Percentiles rank a stretch among this genome's conserved stretches.
Conservation (phyloP, 2,888 invertebrate genomes). For the Ectobius pallidus region DNA sequence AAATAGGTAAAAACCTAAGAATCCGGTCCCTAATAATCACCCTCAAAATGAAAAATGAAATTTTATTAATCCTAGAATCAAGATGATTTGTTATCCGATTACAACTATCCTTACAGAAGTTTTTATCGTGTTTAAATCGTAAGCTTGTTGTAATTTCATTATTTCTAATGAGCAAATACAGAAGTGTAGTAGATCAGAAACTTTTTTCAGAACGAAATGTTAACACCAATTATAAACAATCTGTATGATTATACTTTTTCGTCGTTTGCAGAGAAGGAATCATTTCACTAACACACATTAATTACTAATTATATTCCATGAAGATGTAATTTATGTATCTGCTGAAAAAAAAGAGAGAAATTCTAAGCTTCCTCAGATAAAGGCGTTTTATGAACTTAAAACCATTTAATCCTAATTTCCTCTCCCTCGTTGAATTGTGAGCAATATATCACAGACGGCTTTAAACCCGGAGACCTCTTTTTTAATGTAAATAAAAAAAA, state of each 20-base stretch:
- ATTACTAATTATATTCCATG: background rate
- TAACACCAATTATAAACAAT: too few relatives aligned
- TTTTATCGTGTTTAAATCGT: too few relatives aligned
- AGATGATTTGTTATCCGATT: too few relatives aligned
- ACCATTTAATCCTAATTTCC: slow-evolving; percentile 31
- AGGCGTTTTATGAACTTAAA: slow-evolving; percentile 24
- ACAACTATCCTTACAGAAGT: too few relatives aligned
- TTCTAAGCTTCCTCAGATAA: slow-evolving; percentile 5
- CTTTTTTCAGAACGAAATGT: too few relatives aligned
- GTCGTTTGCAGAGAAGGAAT: background rate
- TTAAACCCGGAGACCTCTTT: slow-evolving; percentile 16
- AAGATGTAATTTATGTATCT: background rate
- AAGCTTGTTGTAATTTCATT: too few relatives aligned
- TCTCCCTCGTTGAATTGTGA: slow-evolving; percentile 23
- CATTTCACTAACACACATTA: background rate
- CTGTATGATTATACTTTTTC: background rate
- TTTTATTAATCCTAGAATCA: too few relatives aligned
- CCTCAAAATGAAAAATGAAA: too few relatives aligned
- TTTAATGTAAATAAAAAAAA: slow-evolving; percentile 13
- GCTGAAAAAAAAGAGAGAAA: slow-evolving; percentile 7
- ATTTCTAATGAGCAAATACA: too few relatives aligned
- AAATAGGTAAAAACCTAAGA: too few relatives aligned
- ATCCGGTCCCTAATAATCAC: too few relatives aligned
- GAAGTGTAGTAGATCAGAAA: too few relatives aligned
- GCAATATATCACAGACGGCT: slow-evolving; percentile 19